Percentiles rank a stretch among this genome's conserved stretches.
Evolutionary conservation across 2,797 vertebrate species (phyloP).

Genomic region (Pseudocheirus occidentalis): DNA sequence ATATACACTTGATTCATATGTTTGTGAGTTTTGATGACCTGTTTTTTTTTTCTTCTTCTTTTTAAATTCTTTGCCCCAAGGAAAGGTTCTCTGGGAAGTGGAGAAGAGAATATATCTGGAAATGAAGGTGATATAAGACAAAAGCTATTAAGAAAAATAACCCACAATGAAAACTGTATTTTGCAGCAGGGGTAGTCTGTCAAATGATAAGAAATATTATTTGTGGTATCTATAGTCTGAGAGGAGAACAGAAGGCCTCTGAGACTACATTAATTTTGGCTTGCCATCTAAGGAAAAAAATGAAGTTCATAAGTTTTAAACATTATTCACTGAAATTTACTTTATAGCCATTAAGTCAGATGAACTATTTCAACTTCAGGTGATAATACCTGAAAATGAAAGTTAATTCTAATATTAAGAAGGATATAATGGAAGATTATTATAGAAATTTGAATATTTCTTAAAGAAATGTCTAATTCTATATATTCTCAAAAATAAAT

Average conservation of each 20-base stretch:
- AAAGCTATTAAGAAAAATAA: slow-evolving; percentile 7
- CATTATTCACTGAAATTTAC: background rate
- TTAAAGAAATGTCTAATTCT: slow-evolving; percentile 6
- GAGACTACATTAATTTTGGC: slow-evolving; percentile 26
- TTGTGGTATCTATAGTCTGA: slow-evolving; percentile 47
- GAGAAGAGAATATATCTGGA: background rate
- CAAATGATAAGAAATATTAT: slow-evolving; percentile 18
- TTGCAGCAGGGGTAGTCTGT: background rate
- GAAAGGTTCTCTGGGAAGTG: background rate
- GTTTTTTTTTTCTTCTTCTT: background rate
- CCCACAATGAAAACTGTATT: background rate
- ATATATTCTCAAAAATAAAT: background rate
- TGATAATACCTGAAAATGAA: background rate
- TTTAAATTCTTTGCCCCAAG: background rate
- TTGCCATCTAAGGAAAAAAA: slow-evolving; percentile 23
- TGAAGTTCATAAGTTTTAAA: background rate
- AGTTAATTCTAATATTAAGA: background rate
- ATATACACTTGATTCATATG: background rate
- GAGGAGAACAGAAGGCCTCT: slow-evolving; percentile 37
- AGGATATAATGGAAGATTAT: background rate
- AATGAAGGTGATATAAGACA: background rate
- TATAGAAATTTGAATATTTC: slow-evolving; percentile 2
- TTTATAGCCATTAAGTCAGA: slow-evolving; percentile 8
- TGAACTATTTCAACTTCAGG: slow-evolving; percentile 20
- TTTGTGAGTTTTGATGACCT: background rate